Conservation (phyloP, 2,797 vertebrate genomes). For the Gambusia yucatana region DNA sequence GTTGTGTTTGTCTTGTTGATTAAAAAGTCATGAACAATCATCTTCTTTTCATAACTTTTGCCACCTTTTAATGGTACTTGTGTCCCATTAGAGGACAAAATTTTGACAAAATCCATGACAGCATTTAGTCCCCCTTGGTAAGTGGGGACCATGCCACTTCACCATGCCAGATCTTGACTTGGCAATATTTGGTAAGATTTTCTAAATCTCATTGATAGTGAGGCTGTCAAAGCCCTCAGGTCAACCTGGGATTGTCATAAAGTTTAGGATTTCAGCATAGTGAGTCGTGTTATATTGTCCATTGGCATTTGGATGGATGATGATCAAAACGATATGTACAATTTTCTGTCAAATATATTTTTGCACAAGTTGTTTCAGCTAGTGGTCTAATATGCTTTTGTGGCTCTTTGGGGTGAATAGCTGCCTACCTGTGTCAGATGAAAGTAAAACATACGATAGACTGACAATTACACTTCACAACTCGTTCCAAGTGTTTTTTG, state of each 20-base stretch:
- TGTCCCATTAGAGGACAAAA: background rate
- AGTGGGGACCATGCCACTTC: background rate
- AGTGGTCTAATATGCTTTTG: background rate
- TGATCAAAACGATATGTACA: background rate
- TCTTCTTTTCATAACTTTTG: background rate
- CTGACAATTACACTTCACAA: background rate
- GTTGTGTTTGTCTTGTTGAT: background rate
- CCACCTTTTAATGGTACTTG: background rate
- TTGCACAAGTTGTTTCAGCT: background rate
- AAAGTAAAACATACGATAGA: background rate
- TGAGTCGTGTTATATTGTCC: background rate
- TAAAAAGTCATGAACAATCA: background rate
- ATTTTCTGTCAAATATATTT: background rate
- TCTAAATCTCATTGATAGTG: background rate
- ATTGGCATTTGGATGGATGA: background rate
- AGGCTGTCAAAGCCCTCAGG: background rate
- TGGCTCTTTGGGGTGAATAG: background rate
- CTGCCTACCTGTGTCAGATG: background rate
- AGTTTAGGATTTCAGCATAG: background rate
- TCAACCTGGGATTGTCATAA: background rate
- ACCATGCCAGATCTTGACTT: background rate
- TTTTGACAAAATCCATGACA: background rate
- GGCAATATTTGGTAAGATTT: background rate
- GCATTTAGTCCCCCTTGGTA: background rate
- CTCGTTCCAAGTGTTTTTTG: too few relatives aligned